Evolutionary conservation across 2,888 invertebrate species (phyloP), one percentile per base, ranked within the genome.

Genomic region (Mythimna vitellina): DNA sequence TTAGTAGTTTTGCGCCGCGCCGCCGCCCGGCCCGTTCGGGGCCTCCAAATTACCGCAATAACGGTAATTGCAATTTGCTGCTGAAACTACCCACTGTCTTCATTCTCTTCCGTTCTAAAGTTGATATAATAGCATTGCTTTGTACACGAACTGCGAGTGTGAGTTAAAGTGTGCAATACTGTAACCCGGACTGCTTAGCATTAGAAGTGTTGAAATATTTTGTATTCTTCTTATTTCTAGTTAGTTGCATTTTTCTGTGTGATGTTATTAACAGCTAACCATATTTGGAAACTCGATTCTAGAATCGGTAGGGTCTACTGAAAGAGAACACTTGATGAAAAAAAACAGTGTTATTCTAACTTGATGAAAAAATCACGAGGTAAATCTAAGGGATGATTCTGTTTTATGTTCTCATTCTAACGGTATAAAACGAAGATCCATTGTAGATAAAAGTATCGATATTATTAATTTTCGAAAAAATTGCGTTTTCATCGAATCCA

Each of bases 51-150:
- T 93, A 92, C 94, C 89, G 92, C 92, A 91, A 94, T 94, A 93
- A 94, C 91, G 89, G 92, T 94, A 94, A 95, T 95, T 94, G 93
- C 93, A 92, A 93, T 93, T 93, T 93, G 92, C 92, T 88, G 87
- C 88, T 90, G 91, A 90, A 93, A 94, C 92, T 92, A 92, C 90
- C 88, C 88, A 88, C 92, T 89, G 91, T 92, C 94, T 94, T 92
- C 92, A 91, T 92, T 93, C 89, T 89, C 87, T 91, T 89, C 89
- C 87, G 88, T 87, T 87, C 89, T 92, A 92, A 92, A 91, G 90
- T 91, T 92, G 90, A 91, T 91, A 90, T 88, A 91, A 79, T 87
- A 85, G 69, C 70, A 80, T 81, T 80, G 79, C 71, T 79, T 80
- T 77, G 65, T 72, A 72, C 25, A 61, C 60, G 32, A 69, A 62